Evolutionary conservation across 2,888 invertebrate genomes (phyloP), one percentile per base, ranked within the genome.

Genomic region (Selenia dentaria): DNA sequence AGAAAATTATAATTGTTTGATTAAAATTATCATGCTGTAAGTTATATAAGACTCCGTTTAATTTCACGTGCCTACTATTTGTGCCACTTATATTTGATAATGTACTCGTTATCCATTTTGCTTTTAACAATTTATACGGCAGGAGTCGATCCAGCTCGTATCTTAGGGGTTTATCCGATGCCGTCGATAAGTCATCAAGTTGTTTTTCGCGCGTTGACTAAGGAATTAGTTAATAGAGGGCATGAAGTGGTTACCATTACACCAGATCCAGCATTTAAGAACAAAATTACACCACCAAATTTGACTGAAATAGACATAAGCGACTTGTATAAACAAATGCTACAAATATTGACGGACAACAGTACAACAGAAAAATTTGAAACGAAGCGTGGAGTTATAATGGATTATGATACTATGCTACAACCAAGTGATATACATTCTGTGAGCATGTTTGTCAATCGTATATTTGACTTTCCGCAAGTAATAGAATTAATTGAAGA

Each of bases 181-280:
- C 74, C 83, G 1, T 75, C 83, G 0, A 62, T 79, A 22, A 89
- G 84, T 42, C 87, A 88, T 47, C 83, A 83, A 54, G 57, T 76
- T 0, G 72, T 79, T 0, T 82, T 69, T 37, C 63, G 70, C 22
- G 59, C 68, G 0, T 41, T 86, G 0, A 68, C 72, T 6, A 44
- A 65, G 3, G 80, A 78, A 27, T 53, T 91, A 11, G 67, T 70
- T 0, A 67, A 62, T 20, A 63, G 74, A 11, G 88, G 86, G 1
- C 88, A 91, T 37, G 65, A 88, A 34, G 39, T 90, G 0, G 70
- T 77, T 0, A 61, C 81, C 0, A 41, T 83, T 0, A 82, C 86
- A 1, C 39, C 85, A 1, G 37, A 82, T 44, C 82, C 84, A 1
- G 43, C 31, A 1, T 64, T 57, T 16, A 47, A 54, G 0, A 51